phyloP scores from a whole-genome alignment of 2,888 invertebrate genomes.

The Drosophila atripex region DNA sequence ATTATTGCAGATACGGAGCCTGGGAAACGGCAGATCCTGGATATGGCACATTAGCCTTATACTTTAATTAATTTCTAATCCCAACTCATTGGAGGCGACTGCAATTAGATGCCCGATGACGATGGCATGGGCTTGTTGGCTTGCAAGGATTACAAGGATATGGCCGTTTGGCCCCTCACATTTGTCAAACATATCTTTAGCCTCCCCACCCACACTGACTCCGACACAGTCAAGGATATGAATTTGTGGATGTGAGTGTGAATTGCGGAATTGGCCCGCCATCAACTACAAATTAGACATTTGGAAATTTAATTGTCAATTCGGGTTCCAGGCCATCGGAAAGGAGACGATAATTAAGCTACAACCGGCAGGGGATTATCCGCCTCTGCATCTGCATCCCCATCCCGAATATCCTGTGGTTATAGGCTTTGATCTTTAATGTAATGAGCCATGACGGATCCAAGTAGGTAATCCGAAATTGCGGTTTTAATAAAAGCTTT shows the following conservation, averaged over 20 bases:
- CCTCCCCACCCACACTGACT: constrained; percentile 6
- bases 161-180: constrained; percentile 46
- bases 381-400: constrained; percentile 1
- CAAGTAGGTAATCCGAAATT: constrained; percentile 11
- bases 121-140: constrained; percentile 38
- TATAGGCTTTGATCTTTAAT: constrained; percentile 18
- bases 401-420: constrained; percentile 3
- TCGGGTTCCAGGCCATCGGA: not conserved
- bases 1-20: constrained; percentile 33
- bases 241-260: constrained; percentile 22
- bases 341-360: constrained; percentile 16
- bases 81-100: constrained; percentile 53
- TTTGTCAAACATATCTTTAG: constrained; percentile 53
- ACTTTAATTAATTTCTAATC: constrained; percentile 75
- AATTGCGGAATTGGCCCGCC: constrained; percentile 23
- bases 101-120: constrained; percentile 58
- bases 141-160: constrained; percentile 61
- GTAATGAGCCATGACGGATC: constrained; percentile 19
- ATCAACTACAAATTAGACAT: constrained; percentile 65
- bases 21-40: constrained; percentile 32
- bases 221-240: constrained; percentile 4
- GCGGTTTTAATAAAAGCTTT: constrained; percentile 13
- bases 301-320: constrained; percentile 65
- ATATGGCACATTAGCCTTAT: constrained; percentile 59
- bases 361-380: constrained; percentile 7